These are phyloP conservation scores for Diogma glabrata DNA, from an alignment of 2,888 invertebrate species.

Conservation along the genomic window DNA sequence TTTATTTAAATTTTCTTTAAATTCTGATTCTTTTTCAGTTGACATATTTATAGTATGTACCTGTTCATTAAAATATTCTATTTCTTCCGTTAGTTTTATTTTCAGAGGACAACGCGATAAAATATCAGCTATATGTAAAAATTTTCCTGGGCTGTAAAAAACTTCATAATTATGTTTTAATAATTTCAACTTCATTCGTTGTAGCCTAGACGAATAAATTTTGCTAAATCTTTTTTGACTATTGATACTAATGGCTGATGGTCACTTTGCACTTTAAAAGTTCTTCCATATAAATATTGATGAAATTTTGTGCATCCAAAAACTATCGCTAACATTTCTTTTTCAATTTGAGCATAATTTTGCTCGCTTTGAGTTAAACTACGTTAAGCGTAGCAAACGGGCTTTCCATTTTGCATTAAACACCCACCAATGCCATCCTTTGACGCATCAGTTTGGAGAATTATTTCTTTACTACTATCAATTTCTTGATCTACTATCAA, in stretches of 20 bases:
- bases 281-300: constrained; percentile 18
- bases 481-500: no score
- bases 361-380: constrained; percentile 21
- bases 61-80: neutral
- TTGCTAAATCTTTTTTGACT: constrained; percentile 16
- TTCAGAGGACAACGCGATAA: no score
- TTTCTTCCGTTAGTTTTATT: no score
- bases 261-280: constrained; percentile 19
- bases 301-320: constrained; percentile 14
- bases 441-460: constrained; percentile 15
- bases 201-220: constrained; percentile 14
- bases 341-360: constrained; percentile 16
- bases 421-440: constrained; percentile 12
- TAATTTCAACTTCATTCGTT: constrained; percentile 13
- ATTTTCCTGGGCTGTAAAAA: constrained; percentile 9
- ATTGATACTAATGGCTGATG: constrained; percentile 19
- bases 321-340: constrained; percentile 14
- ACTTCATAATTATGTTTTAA: constrained; percentile 10
- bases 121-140: no score
- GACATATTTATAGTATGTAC: constrained; percentile 1
- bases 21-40: neutral
- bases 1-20: neutral
- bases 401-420: constrained; percentile 12
- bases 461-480: constrained; percentile 14
- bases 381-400: constrained; percentile 20